Evolutionary conservation across 2,797 vertebrate species (phyloP), one percentile per base, ranked within the genome.

Genomic region (Micrastur ruficollis): DNA sequence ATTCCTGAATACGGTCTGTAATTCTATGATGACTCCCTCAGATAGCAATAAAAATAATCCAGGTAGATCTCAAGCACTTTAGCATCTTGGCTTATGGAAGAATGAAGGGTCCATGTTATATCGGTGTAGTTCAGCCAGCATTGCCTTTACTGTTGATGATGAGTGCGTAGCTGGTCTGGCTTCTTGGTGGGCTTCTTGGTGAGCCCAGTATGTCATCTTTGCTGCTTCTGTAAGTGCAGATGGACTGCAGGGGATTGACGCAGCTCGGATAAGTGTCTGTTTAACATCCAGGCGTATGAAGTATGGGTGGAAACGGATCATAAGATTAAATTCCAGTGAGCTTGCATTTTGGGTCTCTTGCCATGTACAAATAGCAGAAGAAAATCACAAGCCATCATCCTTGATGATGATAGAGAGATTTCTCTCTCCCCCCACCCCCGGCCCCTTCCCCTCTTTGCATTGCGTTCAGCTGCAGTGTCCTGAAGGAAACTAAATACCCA

Each of bases 51-150:
- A 67, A 68, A 91, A 55, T 44, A 20, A 44, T 70, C 75, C 32
- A 84, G 90, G 91, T 53, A 46, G 76, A 26, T 79, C 25, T 71
- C 2, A 4, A 42, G 49, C 11, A 2, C 55, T 53, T 65, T 8
- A 32, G 61, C 34, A 36, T 2, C 46, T 40, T 0, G 0, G 32
- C 53, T 38, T 67, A 11, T 19, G 73, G 61, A 42, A 40, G 75
- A 49, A 12, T 16, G 3, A 62, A 6, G 42, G 29, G 44, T 53
- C 42, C 6, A 4, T 0, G 1, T 52, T 13, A 23, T 0, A 2
- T 13, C 0, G 0, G 6, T 18, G 4, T 1, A 1, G 36, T n/a
- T 76, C 9, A 17, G 50, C 31, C 40, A 27, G 46, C 1, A 0
- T 4, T 40, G 14, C 25, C 31, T 5, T 34, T 1, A 1, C 32